These are phyloP conservation scores for Adrianichthys oophorus DNA, from an alignment of 2,797 vertebrate species.

Conservation along the genomic window DNA sequence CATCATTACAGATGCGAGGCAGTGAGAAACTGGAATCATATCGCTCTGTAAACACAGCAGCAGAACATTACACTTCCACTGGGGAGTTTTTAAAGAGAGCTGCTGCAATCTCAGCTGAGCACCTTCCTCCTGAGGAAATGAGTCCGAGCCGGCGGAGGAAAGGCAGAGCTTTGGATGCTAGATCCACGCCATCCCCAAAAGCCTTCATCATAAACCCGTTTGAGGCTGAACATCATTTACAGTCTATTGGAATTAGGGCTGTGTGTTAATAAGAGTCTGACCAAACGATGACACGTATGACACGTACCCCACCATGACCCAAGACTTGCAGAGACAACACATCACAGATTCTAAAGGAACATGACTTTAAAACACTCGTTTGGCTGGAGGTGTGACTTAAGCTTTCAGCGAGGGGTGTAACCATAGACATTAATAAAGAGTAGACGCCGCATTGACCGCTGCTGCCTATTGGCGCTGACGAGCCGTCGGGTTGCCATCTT, in stretches of 20 bases:
- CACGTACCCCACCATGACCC: too few species aligned
- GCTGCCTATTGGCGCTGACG: too few species aligned
- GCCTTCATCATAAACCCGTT: constrained; percentile 18
- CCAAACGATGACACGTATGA: too few species aligned
- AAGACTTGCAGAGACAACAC: too few species aligned
- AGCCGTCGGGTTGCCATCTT: too few species aligned
- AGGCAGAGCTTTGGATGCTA: constrained; percentile 28
- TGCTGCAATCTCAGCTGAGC: constrained; percentile 44
- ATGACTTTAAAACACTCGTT: too few species aligned
- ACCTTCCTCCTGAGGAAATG: constrained; percentile 31
- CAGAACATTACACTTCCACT: constrained; percentile 8
- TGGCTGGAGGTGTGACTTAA: too few species aligned
- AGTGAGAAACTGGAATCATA: constrained; percentile 26
- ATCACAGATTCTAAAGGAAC: too few species aligned
- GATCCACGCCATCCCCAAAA: constrained; percentile 54
- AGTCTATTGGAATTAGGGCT: constrained; percentile 14
- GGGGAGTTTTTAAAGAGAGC: constrained; percentile 16
- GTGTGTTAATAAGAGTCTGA: too few species aligned
- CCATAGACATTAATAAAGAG: too few species aligned
- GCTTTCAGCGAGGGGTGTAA: too few species aligned
- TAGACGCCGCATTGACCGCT: too few species aligned
- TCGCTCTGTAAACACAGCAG: constrained; percentile 27
- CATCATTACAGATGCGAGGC: constrained; percentile 31
- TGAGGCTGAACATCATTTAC: constrained; percentile 27
- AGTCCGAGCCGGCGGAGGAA: constrained; percentile 16